Conservation (phyloP, 2,888 invertebrate species). For the Aleiodes testaceus region DNA sequence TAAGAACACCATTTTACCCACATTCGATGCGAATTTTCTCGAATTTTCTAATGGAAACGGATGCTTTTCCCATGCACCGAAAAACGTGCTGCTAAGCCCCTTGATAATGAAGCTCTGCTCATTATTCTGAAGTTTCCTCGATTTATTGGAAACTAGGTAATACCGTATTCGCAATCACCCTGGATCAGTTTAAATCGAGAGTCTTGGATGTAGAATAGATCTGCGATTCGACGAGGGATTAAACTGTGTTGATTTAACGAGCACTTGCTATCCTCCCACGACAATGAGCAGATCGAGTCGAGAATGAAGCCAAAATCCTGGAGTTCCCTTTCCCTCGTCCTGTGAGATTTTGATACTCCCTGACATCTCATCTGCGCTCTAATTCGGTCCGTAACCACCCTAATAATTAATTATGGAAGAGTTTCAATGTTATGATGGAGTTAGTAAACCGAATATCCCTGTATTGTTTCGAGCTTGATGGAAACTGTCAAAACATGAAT, state of each 20-base stretch:
- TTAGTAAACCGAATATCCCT: not conserved
- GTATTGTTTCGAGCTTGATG: too few relatives aligned
- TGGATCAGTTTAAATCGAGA: constrained; percentile 10
- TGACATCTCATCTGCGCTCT: not conserved
- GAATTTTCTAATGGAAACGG: constrained; percentile 14
- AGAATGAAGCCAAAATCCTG: constrained; percentile 6
- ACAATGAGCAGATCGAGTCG: constrained; percentile 1
- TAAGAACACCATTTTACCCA: constrained; percentile 49
- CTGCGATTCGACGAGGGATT: constrained; percentile 41
- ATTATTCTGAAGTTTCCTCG: too few relatives aligned
- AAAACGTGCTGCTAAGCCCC: too few relatives aligned
- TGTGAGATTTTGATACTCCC: not conserved
- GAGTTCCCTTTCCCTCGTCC: not conserved
- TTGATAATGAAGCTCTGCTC: too few relatives aligned
- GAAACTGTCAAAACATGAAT: too few relatives aligned
- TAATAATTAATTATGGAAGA: constrained; percentile 1
- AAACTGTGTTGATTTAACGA: constrained; percentile 41
- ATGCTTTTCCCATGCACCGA: too few relatives aligned
- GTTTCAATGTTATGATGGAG: constrained; percentile 1
- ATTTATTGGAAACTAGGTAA: too few relatives aligned
- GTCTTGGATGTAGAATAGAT: constrained; percentile 26
- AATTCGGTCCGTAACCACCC: constrained; percentile 3
- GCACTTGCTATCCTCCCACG: constrained; percentile 4
- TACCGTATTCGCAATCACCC: constrained; percentile 22
- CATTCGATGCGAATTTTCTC: constrained; percentile 1